Evolutionary conservation across 2,888 invertebrate species (phyloP).

Genomic region (Lithophane semibrunnea): DNA sequence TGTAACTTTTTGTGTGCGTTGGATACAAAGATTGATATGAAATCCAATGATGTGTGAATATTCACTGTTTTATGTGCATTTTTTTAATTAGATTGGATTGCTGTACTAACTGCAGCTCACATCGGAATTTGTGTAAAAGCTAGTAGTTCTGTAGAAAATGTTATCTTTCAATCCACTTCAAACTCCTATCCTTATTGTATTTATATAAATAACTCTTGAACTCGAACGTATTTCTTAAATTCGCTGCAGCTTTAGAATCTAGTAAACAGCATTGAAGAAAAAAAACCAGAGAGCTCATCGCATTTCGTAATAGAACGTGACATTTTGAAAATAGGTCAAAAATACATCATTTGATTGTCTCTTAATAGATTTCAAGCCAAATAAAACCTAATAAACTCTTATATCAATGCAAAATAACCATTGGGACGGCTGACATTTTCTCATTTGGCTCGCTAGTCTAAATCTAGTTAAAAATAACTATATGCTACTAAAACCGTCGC

Average conservation of each 20-base stretch:
- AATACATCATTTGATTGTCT: conserved; percentile 46
- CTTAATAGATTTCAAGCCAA: conserved; percentile 52
- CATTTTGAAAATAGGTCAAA: conserved; percentile 59
- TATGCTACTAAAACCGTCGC: conserved; percentile 53
- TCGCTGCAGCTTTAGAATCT: conserved; percentile 8
- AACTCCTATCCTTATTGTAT: conserved; percentile 4
- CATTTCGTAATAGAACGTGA: conserved; percentile 37
- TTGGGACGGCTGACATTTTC: conserved; percentile 66
- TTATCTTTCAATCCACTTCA: conserved; percentile 8
- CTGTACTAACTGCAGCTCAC: background rate
- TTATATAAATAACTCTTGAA: conserved; percentile 36
- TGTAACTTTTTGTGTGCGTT: too few species aligned
- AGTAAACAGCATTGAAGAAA: conserved; percentile 28
- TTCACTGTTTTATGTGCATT: background rate
- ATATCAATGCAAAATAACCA: conserved; percentile 67
- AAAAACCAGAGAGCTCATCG: conserved; percentile 9
- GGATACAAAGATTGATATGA: conserved; percentile 11
- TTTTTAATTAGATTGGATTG: background rate
- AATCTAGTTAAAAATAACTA: conserved; percentile 70
- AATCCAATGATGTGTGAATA: conserved; percentile 4
- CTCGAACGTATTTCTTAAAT: conserved; percentile 20
- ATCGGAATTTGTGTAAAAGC: background rate
- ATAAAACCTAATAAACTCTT: conserved; percentile 57
- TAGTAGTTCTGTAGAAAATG: background rate
- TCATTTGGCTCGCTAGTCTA: conserved; percentile 68